Base-by-base conservation (phyloP, 2,113 vertebrate species). In the Bos javanicus region DNA sequence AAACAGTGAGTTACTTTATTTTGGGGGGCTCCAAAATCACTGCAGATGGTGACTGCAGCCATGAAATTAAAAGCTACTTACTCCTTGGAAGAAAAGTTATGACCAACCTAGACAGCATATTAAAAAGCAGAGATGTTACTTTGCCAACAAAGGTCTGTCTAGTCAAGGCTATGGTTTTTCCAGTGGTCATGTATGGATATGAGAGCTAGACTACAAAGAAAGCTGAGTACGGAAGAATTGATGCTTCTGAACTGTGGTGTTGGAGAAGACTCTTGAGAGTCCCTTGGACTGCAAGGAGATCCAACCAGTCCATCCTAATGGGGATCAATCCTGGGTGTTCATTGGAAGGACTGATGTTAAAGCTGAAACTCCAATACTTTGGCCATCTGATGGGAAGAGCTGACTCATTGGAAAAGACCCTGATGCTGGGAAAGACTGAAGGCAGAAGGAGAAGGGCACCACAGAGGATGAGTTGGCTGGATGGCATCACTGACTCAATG, bases 141-240 rank as follows among this genome's bases (percentile, higher is more conserved):
- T 67, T 19, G 64, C 64, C 33, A 67, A 67, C 16, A 67, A 19
- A n/a, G 4, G 16, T 67, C 33, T 0, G 8, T 67, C 64, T 9
- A 67, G 33, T 67, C 64, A 67, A 67, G 19, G 64, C 19, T 67
- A 19, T 10, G 10, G 9, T 10, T 67, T 36, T n/a, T 36, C 64
- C 64, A 19, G 17, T 67, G 5, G 64, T 67, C 33, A 67, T n/a
- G 16, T n/a, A n/a, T n/a, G 62, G 33, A 67, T n/a, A 33, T 67
- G 33, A n/a, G 43, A 43, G 43, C 43, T 43, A 43, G 15, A 64
- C 15, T 64, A 9, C 4, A 17, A 33, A 33, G 62, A 64, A 64
- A 33, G 30, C 60, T 33, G 7, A 64, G 60, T 0, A 1, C 62
- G 0, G 0, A n/a, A 67, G 62, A 67, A 9, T n/a, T 19, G 62